A percentile compares a stretch with the other conserved stretches of the same genome.
Evolutionary conservation across 2,888 invertebrate species (phyloP).

Genomic region (Nemotelus pantherinus): DNA sequence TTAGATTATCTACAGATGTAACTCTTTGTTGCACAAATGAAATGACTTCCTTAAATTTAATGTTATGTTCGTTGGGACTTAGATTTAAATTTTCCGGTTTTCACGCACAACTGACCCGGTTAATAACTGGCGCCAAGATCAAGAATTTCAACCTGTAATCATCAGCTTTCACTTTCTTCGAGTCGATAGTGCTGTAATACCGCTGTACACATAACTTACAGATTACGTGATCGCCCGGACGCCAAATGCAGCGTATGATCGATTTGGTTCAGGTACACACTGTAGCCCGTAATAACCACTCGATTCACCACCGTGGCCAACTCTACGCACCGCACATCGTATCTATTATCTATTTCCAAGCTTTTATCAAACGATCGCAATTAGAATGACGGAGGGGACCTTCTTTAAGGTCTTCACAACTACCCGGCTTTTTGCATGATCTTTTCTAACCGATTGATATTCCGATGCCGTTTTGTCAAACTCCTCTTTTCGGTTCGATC

Average conservation of each 20-base stretch:
- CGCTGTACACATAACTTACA: not conserved
- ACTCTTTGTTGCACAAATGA: too few species aligned
- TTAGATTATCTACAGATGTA: too few species aligned
- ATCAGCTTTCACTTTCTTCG: slow-evolving; percentile 25
- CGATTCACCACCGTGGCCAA: not conserved
- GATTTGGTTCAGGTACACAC: not conserved
- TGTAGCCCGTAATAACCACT: not conserved
- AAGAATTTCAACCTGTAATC: slow-evolving; percentile 3
- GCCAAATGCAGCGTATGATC: not conserved
- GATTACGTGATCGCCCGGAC: slow-evolving; percentile 15
- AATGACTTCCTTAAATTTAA: too few species aligned
- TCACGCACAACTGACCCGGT: not conserved
- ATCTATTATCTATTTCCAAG: slow-evolving; percentile 9
- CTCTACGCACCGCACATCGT: not conserved
- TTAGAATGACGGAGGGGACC: not conserved
- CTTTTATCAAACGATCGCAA: not conserved
- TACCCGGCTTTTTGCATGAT: not conserved
- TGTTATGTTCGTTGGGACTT: too few species aligned
- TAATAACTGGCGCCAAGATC: slow-evolving; percentile 12
- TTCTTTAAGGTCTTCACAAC: not conserved
- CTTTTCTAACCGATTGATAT: not conserved
- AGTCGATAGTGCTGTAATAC: not conserved
- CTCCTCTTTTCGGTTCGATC: not conserved
- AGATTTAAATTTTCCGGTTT: not conserved
- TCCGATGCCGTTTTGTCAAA: not conserved